Evolutionary conservation across 2,888 invertebrate species (phyloP).

Genomic region (Oxytorus armatus): DNA sequence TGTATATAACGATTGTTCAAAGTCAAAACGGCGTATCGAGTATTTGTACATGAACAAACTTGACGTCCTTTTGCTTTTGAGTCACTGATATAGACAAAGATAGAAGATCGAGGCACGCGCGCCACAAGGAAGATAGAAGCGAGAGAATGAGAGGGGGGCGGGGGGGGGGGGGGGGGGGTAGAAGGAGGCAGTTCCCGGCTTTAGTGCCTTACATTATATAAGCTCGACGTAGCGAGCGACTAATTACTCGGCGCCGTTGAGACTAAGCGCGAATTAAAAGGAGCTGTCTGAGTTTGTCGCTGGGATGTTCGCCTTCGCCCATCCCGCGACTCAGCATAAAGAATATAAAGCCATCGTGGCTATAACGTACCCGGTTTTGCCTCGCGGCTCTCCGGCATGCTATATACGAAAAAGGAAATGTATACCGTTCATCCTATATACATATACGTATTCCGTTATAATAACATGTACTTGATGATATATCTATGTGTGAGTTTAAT

Average conservation of each 20-base stretch:
- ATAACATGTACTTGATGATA: background rate
- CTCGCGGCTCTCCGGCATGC: constrained; percentile 50
- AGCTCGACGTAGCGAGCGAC: constrained; percentile 74
- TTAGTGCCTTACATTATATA: constrained; percentile 71
- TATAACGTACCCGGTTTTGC: constrained; percentile 62
- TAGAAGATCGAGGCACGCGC: constrained; percentile 34
- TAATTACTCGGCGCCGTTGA: constrained; percentile 83
- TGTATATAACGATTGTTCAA: constrained; percentile 17
- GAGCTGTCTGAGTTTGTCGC: constrained; percentile 78
- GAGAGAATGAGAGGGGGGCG: constrained; percentile 17
- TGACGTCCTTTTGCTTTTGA: background rate
- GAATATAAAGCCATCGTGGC: constrained; percentile 68
- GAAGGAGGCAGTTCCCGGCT: constrained; percentile 51
- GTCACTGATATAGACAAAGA: constrained; percentile 15
- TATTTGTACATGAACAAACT: background rate
- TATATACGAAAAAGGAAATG: constrained; percentile 59
- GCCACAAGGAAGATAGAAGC: constrained; percentile 38
- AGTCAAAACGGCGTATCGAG: constrained; percentile 11
- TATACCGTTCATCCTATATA: constrained; percentile 39
- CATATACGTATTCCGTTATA: background rate
- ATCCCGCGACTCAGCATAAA: constrained; percentile 62
- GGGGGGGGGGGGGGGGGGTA: constrained; percentile 16
- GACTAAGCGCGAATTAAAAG: constrained; percentile 83
- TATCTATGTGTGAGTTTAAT: constrained; percentile 45
- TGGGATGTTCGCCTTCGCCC: constrained; percentile 75